A percentile compares a stretch with the other conserved stretches of the same genome.
Evolutionary conservation across 2,888 invertebrate genomes (phyloP).

Genomic region (Mesochorus sp.): DNA sequence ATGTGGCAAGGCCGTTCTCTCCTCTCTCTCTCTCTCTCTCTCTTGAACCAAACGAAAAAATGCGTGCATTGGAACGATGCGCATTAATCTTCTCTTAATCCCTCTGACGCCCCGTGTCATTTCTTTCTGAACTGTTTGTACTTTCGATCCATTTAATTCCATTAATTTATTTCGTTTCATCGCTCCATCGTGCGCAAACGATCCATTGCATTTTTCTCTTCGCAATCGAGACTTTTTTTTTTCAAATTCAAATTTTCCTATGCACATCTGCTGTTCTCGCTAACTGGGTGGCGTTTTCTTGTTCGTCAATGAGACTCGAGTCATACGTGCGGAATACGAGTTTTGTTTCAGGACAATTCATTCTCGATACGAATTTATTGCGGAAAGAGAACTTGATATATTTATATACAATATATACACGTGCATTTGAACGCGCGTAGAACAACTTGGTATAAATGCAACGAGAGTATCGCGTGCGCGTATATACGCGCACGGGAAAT

Average conservation of each 20-base stretch:
- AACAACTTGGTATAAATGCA: neutral
- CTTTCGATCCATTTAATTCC: too few relatives aligned
- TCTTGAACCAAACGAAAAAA: neutral
- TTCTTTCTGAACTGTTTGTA: too few relatives aligned
- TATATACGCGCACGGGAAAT: conserved; percentile 1
- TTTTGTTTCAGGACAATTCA: conserved; percentile 35
- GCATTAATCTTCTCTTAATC: too few relatives aligned
- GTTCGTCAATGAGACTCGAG: conserved; percentile 24
- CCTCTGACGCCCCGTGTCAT: too few relatives aligned
- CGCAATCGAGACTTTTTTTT: neutral
- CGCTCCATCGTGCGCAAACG: too few relatives aligned
- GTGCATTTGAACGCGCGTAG: too few relatives aligned
- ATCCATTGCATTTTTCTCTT: neutral
- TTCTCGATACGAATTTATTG: neutral
- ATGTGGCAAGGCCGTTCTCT: conserved; percentile 49
- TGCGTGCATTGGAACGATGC: too few relatives aligned
- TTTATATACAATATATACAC: neutral
- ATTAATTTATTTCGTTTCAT: too few relatives aligned
- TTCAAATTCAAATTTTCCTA: conserved; percentile 1
- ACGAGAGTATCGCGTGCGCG: conserved; percentile 24
- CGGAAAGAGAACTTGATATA: neutral
- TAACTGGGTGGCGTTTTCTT: conserved; percentile 5
- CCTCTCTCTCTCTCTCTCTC: conserved; percentile 1
- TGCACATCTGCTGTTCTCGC: neutral
- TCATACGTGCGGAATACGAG: too few relatives aligned